These are phyloP conservation scores for Teinopalpus imperialis DNA, from an alignment of 2,888 invertebrate genomes.

Conservation along the genomic window DNA sequence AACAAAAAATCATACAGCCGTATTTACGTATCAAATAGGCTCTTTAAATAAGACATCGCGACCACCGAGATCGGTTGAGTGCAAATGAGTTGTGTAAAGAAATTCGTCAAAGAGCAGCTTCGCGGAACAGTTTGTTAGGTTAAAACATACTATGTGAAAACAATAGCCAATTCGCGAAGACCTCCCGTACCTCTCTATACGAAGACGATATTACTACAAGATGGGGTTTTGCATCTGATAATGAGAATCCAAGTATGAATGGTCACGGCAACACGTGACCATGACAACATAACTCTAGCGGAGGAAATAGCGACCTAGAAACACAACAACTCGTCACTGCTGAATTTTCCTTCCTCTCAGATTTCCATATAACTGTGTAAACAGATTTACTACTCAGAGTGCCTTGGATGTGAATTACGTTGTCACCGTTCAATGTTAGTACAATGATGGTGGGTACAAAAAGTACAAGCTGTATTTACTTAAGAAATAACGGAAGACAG, in stretches of 20 bases:
- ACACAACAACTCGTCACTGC: conserved; percentile 41
- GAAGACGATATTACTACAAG: conserved; percentile 16
- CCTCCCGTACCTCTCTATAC: conserved; percentile 30
- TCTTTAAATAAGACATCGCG: conserved; percentile 34
- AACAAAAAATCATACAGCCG: conserved; percentile 15
- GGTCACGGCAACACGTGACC: conserved; percentile 43
- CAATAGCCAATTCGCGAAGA: conserved; percentile 40
- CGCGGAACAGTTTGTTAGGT: conserved; percentile 59
- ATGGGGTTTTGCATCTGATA: conserved; percentile 20
- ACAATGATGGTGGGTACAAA: too few relatives aligned
- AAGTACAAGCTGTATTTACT: too few relatives aligned
- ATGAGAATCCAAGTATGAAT: conserved; percentile 34
- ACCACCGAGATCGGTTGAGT: conserved; percentile 41
- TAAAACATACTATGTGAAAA: conserved; percentile 46
- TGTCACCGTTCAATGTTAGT: conserved; percentile 1
- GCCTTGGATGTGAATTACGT: not conserved
- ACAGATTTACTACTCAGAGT: not conserved
- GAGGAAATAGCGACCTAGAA: conserved; percentile 61
- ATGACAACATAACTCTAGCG: conserved; percentile 37
- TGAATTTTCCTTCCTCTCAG: conserved; percentile 50
- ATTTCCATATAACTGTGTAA: conserved; percentile 15
- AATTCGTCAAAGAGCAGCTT: conserved; percentile 46
- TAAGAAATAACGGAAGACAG: too few relatives aligned
- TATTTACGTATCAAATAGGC: conserved; percentile 35
- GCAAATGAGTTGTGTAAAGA: conserved; percentile 64